Base-by-base conservation (phyloP, 1,140 invertebrate genomes). In the Leucophenga varia region DNA sequence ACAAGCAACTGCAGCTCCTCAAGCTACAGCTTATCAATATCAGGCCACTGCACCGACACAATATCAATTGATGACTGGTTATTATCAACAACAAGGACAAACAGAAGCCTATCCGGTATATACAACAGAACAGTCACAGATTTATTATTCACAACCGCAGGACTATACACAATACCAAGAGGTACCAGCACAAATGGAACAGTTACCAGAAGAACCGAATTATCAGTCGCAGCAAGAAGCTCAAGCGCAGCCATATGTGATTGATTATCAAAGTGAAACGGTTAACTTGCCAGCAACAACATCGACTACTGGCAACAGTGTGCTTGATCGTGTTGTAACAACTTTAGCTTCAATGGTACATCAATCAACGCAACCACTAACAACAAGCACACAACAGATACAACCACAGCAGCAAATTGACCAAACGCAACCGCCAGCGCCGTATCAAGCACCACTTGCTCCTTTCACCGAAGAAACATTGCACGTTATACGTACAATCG, bases 311-410 rank as follows among this genome's bases (percentile, higher is more conserved):
- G 61, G 63, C 4, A 61, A 55, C 28, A 70, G 61, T 21, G 57
- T 67, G 18, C 49, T 72, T 18, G 63, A 70, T 51, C 58, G 59
- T 35, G 70, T 73, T 18, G 65, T 59, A 6, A 73, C 69, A 17
- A 73, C 70, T 2, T 28, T 70, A 19, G 63, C 70, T 6, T 70
- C 65, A 0, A 70, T 72, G 36, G 65, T 72, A 28, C 69, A 72
- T 22, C 61, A 70, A 32, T 49, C 48, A 9, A 30, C 53, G 3
- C 59, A 72, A 9, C 60, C 63, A 0, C 34, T 67, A 22, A 65
- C 59, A 31, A 60, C 52, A 18, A 51, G 63, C 43, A 67, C 59
- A 8, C 63, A 67, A 18, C 63, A 67, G 44, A 67, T 67, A 12
- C 59, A 63, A 30, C 51, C 63, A 1, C 21, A 2, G 17, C 43